Evolutionary conservation across 2,888 invertebrate species (phyloP).

Genomic region (Sabellastarte sp.): DNA sequence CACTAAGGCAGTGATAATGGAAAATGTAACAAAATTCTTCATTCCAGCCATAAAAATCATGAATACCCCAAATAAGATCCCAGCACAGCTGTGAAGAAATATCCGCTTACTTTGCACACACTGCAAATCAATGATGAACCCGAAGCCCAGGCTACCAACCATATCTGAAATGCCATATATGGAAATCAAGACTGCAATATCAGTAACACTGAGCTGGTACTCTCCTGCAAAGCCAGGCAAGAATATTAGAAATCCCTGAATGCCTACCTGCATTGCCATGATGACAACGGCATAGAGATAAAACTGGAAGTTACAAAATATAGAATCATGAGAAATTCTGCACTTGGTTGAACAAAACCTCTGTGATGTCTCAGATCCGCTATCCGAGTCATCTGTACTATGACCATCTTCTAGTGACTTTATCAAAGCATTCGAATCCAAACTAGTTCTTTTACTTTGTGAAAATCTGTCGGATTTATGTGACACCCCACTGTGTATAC

Average conservation of each 20-base stretch:
- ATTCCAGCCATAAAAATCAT: neutral
- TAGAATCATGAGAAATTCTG: too few relatives aligned
- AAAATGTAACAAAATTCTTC: neutral
- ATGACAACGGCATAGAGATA: neutral
- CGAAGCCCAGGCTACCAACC: neutral
- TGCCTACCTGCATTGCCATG: neutral
- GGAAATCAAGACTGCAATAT: neutral
- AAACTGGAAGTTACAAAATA: neutral
- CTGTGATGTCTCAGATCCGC: too few relatives aligned
- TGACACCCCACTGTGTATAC: too few relatives aligned
- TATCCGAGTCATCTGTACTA: too few relatives aligned
- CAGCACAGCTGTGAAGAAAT: neutral
- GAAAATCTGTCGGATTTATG: too few relatives aligned
- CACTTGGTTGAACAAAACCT: too few relatives aligned
- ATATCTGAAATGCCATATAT: neutral
- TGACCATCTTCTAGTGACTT: too few relatives aligned
- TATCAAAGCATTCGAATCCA: too few relatives aligned
- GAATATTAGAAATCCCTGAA: neutral
- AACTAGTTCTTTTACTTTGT: too few relatives aligned
- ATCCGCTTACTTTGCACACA: neutral
- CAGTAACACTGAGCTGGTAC: neutral
- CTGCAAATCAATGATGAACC: neutral
- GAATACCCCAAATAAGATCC: neutral
- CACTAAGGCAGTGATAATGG: neutral
- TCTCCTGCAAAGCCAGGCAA: neutral